Conservation (phyloP, 2,888 invertebrate species). For the Protophormia terraenovae region DNA sequence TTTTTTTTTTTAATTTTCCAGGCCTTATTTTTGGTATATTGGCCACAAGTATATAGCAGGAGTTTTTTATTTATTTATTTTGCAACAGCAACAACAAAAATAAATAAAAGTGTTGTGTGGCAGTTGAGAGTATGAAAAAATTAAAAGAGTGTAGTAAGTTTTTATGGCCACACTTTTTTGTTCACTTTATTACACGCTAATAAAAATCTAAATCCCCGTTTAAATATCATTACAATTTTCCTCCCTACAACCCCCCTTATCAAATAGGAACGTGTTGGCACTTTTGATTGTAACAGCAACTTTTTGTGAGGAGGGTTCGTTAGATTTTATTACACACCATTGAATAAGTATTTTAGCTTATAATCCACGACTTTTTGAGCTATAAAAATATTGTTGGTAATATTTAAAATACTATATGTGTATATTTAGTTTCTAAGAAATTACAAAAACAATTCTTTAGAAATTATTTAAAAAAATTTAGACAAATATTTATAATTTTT, state of each 20-base stretch:
- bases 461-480: too few species aligned
- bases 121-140: background rate
- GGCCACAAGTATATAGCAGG: background rate
- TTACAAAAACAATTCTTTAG: too few species aligned
- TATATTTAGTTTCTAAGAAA: background rate
- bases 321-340: conserved; percentile 53
- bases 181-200: conserved; percentile 63
- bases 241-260: background rate
- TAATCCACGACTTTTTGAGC: background rate
- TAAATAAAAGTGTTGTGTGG: conserved; percentile 3
- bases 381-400: conserved; percentile 1
- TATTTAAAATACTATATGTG: background rate
- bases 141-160: conserved; percentile 37
- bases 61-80: background rate
- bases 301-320: conserved; percentile 22
- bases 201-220: conserved; percentile 60
- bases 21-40: conserved; percentile 16
- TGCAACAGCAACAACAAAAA: background rate
- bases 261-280: conserved; percentile 32
- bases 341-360: conserved; percentile 18
- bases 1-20: background rate
- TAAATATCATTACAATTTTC: conserved; percentile 29
- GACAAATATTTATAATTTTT: too few species aligned
- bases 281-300: conserved; percentile 41
- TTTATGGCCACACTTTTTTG: conserved; percentile 51